Conservation (phyloP, 2,888 invertebrate species). For the Limnephilus rhombicus region DNA sequence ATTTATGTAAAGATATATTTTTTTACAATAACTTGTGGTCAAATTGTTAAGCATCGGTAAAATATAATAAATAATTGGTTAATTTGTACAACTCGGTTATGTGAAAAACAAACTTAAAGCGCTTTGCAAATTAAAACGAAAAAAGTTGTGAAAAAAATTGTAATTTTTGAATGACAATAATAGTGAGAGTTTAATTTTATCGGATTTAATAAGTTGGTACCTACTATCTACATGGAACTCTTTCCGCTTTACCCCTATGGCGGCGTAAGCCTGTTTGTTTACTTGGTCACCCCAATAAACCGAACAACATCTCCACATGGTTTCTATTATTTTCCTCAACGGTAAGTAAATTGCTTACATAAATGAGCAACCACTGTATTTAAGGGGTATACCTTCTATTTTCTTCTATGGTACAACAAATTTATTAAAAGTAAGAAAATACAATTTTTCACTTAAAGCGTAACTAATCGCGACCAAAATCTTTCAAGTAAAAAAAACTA, state of each 20-base stretch:
- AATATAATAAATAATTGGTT: no score
- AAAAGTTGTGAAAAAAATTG: no score
- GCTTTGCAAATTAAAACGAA: no score
- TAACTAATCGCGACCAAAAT: not conserved
- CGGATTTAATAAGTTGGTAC: no score
- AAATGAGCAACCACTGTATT: not conserved
- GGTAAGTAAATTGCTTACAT: not conserved
- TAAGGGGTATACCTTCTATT: not conserved
- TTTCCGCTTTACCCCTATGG: not conserved
- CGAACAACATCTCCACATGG: not conserved
- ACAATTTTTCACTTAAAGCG: not conserved
- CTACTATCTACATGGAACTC: not conserved
- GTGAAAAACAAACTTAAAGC: no score
- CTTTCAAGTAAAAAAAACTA: not conserved
- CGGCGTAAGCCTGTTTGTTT: not conserved
- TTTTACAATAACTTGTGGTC: no score
- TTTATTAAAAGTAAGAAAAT: not conserved
- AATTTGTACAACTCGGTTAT: no score
- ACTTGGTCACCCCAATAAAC: constrained; percentile 6
- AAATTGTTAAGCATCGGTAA: no score
- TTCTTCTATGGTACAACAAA: not conserved
- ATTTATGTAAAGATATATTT: no score
- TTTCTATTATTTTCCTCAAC: constrained; percentile 18
- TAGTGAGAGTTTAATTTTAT: no score
- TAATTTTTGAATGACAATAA: no score